A percentile compares a stretch with the other conserved stretches of the same genome.
Evolutionary conservation across 2,113 vertebrate genomes (phyloP).

Genomic region (Alces alces): DNA sequence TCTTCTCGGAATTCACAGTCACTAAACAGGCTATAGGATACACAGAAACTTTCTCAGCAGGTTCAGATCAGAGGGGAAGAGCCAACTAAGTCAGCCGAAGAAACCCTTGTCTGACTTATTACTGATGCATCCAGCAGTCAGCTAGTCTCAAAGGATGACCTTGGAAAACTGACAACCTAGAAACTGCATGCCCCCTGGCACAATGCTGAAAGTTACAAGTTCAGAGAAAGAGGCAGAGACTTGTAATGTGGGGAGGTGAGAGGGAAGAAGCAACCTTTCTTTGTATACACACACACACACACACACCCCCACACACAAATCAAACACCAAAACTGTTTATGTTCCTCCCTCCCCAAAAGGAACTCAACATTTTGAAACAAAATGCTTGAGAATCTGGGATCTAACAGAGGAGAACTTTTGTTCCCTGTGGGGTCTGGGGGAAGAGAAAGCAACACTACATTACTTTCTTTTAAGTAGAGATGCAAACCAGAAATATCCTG

Average conservation of each 20-base stretch:
- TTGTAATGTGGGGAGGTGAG: background rate
- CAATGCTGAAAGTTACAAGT: slow-evolving; percentile 45
- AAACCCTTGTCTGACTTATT: slow-evolving; percentile 31
- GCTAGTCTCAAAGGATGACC: slow-evolving; percentile 61
- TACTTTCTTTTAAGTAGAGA: background rate
- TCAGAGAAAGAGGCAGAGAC: slow-evolving; percentile 49
- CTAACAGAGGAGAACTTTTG: background rate
- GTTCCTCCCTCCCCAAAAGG: background rate
- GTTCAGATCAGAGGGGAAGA: slow-evolving; percentile 35
- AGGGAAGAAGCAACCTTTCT: background rate
- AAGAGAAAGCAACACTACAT: background rate
- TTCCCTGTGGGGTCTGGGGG: background rate
- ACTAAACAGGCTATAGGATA: background rate
- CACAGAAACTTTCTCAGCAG: background rate
- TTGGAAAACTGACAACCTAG: slow-evolving; percentile 66
- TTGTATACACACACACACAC: background rate
- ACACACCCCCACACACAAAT: background rate
- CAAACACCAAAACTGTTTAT: slow-evolving; percentile 27
- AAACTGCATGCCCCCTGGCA: slow-evolving; percentile 59
- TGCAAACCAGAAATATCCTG: background rate
- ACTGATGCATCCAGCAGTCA: slow-evolving; percentile 35
- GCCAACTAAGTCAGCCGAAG: background rate
- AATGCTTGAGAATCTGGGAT: slow-evolving; percentile 28
- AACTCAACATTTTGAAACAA: slow-evolving; percentile 42
- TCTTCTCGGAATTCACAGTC: background rate